These are phyloP conservation scores for Arrhopalites spinosus DNA, from an alignment of 2,888 invertebrate species.

Conservation along the genomic window DNA sequence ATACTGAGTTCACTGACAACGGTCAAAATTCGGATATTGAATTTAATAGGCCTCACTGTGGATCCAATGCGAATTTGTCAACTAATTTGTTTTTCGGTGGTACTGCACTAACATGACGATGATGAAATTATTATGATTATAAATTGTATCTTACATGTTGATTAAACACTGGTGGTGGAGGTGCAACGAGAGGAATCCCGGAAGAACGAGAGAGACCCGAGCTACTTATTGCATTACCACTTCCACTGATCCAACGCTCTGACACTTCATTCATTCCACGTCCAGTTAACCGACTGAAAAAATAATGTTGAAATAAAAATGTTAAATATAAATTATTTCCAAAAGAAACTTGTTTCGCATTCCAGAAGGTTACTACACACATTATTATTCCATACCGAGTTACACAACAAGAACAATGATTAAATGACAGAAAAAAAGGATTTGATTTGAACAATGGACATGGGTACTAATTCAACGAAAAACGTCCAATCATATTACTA, in stretches of 20 bases:
- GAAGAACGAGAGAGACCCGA: background rate
- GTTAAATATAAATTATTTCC: background rate
- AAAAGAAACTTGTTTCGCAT: background rate
- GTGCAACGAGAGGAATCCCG: background rate
- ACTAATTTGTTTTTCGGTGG: background rate
- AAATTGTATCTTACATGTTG: slow-evolving; percentile 32
- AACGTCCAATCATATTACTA: too few species aligned
- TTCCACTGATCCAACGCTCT: slow-evolving; percentile 48
- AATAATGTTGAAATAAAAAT: background rate
- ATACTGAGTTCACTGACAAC: background rate
- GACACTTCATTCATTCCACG: slow-evolving; percentile 25
- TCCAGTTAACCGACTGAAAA: background rate
- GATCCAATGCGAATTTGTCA: too few species aligned
- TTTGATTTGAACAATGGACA: too few species aligned
- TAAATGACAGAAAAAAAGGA: too few species aligned
- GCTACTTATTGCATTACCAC: slow-evolving; percentile 31
- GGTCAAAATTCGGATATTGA: too few species aligned
- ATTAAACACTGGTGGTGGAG: slow-evolving; percentile 14
- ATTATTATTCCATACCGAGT: too few species aligned
- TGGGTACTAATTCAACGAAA: too few species aligned
- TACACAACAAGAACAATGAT: background rate
- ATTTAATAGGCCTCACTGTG: background rate
- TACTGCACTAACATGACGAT: background rate
- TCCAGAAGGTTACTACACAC: too few species aligned
- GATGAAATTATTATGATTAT: background rate